Evolutionary conservation across 2,113 vertebrate genomes (phyloP), one percentile per base, ranked within the genome.

Genomic region (Zapornia atra): DNA sequence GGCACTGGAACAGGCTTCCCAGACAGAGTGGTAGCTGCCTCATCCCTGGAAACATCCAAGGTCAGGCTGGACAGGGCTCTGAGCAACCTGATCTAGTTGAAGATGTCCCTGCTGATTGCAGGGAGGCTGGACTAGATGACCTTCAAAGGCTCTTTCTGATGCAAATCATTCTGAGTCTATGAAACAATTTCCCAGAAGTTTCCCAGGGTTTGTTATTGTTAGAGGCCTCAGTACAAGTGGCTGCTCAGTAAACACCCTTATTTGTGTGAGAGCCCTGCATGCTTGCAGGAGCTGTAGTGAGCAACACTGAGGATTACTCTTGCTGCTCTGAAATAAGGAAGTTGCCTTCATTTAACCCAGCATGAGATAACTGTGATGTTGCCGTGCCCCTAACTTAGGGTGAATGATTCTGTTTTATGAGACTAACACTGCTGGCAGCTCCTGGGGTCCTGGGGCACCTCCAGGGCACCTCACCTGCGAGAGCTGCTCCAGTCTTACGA

Each of bases 361-460:
- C 17, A n/a, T 42, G 50, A 51, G 31, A 50, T 6, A 71, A 28
- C 17, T 15, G 21, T 78, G 24, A 54, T 42, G 12, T 8, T 42
- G 18, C 3, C 9, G 31, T 61, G 28, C 11, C 14, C 50, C 61
- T 34, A 80, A 29, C 11, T 65, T 42, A 44, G 4, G 7, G 18
- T 54, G 26, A 80, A n/a, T 16, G 8, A 44, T 28, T 44, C 18
- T 8, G 13, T 66, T 44, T 13, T 17, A 22, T 54, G 18, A 34
- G 24, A 29, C 8, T 54, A 22, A 66, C 24, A 65, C 24, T 1
- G 4, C 36, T 42, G 48, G 12, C 48, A 33, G 38, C 24, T 66
- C 26, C 33, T 0, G 8, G 31, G 36, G 22, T 6, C 13, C 1
- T 0, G 17, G 29, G 31, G 7, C 31, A 22, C 18, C 11, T 61